phyloP scores from a whole-genome alignment of 2,113 vertebrate species.

The Pluvialis apricaria region DNA sequence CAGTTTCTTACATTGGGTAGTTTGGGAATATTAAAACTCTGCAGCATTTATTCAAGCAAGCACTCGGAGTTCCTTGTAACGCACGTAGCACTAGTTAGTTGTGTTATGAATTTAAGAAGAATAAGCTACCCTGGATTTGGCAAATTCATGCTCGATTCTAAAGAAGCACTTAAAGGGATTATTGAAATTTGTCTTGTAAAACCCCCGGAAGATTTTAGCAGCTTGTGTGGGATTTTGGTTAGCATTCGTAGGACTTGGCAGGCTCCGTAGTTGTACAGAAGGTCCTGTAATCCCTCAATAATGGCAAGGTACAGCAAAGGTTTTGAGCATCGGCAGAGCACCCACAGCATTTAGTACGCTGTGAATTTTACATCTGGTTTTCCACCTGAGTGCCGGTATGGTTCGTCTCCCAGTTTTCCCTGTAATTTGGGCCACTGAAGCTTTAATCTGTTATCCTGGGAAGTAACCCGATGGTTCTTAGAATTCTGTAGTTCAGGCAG shows the following conservation, averaged over 20 bases:
- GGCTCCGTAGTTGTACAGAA: not conserved
- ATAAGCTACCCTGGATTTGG: constrained; percentile 60
- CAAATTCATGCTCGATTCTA: constrained; percentile 17
- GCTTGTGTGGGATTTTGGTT: constrained; percentile 63
- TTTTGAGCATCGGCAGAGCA: accelerated
- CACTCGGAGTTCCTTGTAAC: not conserved
- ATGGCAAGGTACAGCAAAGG: constrained; percentile 9
- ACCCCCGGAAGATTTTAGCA: constrained; percentile 53
- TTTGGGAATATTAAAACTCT: not conserved
- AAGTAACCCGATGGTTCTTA: not conserved
- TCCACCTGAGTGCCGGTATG: not conserved
- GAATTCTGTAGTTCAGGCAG: not conserved
- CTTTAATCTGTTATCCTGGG: not conserved
- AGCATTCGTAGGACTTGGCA: constrained; percentile 1
- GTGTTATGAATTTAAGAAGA: constrained; percentile 53
- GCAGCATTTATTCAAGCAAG: not conserved
- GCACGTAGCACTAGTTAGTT: not conserved
- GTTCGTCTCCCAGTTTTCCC: not conserved
- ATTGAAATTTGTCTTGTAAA: constrained; percentile 68
- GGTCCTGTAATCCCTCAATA: constrained; percentile 25
- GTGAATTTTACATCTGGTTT: not conserved
- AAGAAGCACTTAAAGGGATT: constrained; percentile 66
- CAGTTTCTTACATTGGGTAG: not conserved
- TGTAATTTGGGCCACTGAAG: not conserved
- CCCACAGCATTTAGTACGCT: not conserved